These are phyloP conservation scores for Machimus atricapillus DNA, from an alignment of 2,888 invertebrate genomes.

Conservation along the genomic window DNA sequence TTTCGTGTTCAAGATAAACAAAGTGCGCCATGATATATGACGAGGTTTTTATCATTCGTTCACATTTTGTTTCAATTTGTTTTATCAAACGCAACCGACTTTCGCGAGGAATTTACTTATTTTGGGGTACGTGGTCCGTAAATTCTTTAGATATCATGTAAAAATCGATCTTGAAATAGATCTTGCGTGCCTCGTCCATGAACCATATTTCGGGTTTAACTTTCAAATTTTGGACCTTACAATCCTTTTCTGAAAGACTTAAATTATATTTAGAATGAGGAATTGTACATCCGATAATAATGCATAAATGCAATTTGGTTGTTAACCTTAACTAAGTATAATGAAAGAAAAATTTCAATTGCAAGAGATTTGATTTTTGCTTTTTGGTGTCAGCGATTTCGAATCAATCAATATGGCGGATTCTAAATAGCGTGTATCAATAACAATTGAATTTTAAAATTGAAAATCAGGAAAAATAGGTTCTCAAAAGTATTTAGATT, in stretches of 20 bases:
- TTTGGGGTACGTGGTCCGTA: not conserved
- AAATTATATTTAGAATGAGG: too few species aligned
- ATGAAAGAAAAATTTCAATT: too few species aligned
- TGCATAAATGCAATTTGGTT: too few species aligned
- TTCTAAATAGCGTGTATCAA: too few species aligned
- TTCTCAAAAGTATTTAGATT: too few species aligned
- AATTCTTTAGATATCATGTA: not conserved
- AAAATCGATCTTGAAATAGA: not conserved
- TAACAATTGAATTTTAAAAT: too few species aligned
- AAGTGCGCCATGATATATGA: not conserved
- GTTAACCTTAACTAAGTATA: too few species aligned
- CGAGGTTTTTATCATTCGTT: not conserved
- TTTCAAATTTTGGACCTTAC: not conserved
- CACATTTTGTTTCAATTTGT: not conserved
- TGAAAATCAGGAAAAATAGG: too few species aligned
- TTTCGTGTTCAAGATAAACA: not conserved
- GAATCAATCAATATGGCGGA: too few species aligned
- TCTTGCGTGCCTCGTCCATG: not conserved
- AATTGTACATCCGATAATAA: not conserved
- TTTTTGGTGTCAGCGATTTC: too few species aligned
- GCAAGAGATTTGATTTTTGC: too few species aligned
- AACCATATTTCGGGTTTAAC: not conserved
- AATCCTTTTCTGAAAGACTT: not conserved
- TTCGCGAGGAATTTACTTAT: not conserved
- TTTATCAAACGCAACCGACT: not conserved